Conservation (phyloP, 2,113 vertebrate genomes). For the Macaca nemestrina region DNA sequence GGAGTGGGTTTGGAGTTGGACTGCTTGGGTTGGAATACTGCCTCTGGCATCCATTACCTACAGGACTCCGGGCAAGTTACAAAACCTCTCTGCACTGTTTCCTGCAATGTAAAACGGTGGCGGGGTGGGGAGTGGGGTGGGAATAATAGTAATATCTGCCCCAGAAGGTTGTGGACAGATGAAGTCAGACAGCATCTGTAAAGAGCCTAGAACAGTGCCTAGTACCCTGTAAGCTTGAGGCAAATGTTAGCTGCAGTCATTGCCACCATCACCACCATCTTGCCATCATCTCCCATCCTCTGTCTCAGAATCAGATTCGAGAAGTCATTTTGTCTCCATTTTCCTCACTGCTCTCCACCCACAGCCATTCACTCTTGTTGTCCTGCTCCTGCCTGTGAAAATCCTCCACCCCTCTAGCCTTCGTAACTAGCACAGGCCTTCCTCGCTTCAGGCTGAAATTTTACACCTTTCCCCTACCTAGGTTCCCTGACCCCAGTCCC, state of each 20-base stretch:
- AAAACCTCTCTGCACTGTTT: background rate
- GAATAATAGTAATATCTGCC: background rate
- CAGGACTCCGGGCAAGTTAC: background rate
- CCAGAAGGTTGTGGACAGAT: too few relatives aligned
- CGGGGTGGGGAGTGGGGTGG: background rate
- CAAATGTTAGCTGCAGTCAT: background rate
- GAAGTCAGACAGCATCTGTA: background rate
- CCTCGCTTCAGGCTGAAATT: fast-evolving
- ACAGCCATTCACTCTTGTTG: background rate
- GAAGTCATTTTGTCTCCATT: background rate
- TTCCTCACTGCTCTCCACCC: background rate
- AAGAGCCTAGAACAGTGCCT: background rate
- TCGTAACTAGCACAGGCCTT: background rate
- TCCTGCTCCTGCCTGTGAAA: background rate
- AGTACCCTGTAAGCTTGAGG: background rate
- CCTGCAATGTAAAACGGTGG: background rate
- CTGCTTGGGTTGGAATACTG: background rate
- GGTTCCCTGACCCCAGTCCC: background rate
- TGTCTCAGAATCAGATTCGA: background rate
- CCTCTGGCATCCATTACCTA: background rate
- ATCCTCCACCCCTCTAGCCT: background rate
- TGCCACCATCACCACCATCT: background rate
- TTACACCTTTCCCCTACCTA: too few relatives aligned
- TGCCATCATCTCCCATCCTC: background rate
- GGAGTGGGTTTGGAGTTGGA: background rate